Evolutionary conservation across 2,113 vertebrate genomes (phyloP), one percentile per base, ranked within the genome.

Genomic region (Microtus oregoni): DNA sequence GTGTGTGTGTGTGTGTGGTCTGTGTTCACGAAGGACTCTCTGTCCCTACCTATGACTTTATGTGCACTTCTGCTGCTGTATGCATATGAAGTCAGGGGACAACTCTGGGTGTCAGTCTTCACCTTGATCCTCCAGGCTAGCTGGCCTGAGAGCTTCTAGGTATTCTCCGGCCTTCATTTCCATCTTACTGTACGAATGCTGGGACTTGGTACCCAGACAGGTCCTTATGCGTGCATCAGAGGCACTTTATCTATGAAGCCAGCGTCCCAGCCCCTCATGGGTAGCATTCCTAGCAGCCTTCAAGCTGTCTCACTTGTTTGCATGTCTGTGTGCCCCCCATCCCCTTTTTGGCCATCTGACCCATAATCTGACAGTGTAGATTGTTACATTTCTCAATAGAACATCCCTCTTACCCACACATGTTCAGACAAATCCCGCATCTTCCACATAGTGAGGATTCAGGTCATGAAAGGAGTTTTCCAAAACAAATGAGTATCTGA

Each of bases 351-450:
- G 99, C 20, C 99, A 99, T 97, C 99, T 99, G 97, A 99, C 97
- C 98, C 99, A 97, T 94, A 99, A 98, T 0, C 99, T 99, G 0
- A 99, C 99, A 0, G 99, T 99, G 30, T 99, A 99, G 99, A 97
- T 99, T 99, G 30, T 98, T 98, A 72, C 99, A 99, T 76, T 99
- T 99, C 98, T 99, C 99, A 6, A 99, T 98, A 83, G 99, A 99
- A 99, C 38, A 99, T 99, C 98, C 99, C 99, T 98, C 99, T 99
- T 65, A 99, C 99, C 98, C 99, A 97, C 0, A 99, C 99, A 95
- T 99, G 99, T 90, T 99, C 99, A 99, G 87, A 99, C 98, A 9
- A 99, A 98, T 6, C 99, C 99, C 30, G 99, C 98, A 75, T 99
- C 20, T 75, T 75, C 72, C 35, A 75, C n/a, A 41, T 24, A 99